Evolutionary conservation across 2,888 invertebrate species (phyloP).

Genomic region (Sclerodermus sp.): DNA sequence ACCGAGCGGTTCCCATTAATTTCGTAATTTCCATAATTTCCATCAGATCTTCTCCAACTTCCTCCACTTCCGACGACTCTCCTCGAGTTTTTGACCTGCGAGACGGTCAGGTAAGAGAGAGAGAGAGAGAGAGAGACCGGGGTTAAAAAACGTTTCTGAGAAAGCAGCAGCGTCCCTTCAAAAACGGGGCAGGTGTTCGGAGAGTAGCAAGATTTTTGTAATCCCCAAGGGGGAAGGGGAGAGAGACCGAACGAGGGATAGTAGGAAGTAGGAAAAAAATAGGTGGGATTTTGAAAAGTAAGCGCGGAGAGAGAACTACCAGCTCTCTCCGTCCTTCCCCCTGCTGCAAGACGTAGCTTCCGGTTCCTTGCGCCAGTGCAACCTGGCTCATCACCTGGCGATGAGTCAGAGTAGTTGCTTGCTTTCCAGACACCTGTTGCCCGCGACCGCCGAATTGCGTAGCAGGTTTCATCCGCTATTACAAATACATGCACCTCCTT

Average conservation of each 20-base stretch:
- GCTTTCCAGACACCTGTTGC: conserved; percentile 47
- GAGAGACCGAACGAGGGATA: too few relatives aligned
- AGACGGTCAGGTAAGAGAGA: too few relatives aligned
- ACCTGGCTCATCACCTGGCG: conserved; percentile 50
- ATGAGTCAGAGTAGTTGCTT: conserved; percentile 47
- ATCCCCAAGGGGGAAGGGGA: too few relatives aligned
- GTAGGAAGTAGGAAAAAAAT: too few relatives aligned
- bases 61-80: not conserved
- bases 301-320: too few relatives aligned
- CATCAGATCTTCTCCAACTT: not conserved
- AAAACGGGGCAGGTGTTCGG: too few relatives aligned
- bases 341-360: conserved; percentile 26
- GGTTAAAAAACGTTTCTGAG: too few relatives aligned
- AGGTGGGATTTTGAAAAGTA: not conserved
- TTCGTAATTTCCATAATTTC: not conserved
- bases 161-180: too few relatives aligned
- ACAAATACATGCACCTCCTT: conserved; percentile 19
- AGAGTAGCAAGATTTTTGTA: too few relatives aligned
- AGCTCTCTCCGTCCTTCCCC: conserved; percentile 5
- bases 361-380: conserved; percentile 37
- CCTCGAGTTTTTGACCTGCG: too few relatives aligned
- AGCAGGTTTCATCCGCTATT: conserved; percentile 42
- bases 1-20: not conserved
- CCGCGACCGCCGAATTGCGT: conserved; percentile 32
- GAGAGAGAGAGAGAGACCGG: too few relatives aligned